Evolutionary conservation across 2,888 invertebrate genomes (phyloP), one percentile per base, ranked within the genome.

Genomic region (Leucophenga montana): DNA sequence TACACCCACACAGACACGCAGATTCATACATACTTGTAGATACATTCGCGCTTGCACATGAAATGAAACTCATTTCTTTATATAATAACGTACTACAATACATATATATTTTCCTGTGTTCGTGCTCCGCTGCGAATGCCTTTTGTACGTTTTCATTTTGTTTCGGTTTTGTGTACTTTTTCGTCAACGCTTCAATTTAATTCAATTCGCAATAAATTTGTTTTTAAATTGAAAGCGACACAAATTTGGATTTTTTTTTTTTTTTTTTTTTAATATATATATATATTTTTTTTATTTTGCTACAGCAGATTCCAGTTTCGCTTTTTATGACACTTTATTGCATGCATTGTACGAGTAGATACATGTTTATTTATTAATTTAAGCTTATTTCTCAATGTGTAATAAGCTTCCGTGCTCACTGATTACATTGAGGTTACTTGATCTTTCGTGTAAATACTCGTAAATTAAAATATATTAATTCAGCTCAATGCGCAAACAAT

Each of bases 161-260:
- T 11, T 72, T 61, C 27, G 31, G 64, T 59, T 66, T 27, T 57
- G 39, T 44, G 66, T 62, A 50, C 8, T 18, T 62, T 84, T 81
- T 81, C 78, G 79, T 81, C 46, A 64, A 83, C 84, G 78, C 82
- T 84, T 83, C 82, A 82, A 82, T 82, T 82, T 75, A 82, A 82
- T 84, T 82, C 74, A 84, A 84, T 84, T 82, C 84, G 79, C 81
- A 79, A 80, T 84, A 78, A 81, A 84, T 84, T 84, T 79, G 77
- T 82, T 76, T 76, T 76, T 73, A 71, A 77, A 78, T 80, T 80
- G 80, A 78, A 68, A 59, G 57, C 71, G 75, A 73, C 74, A 75
- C 72, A 72, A 69, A 65, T 72, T 68, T n/a, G n/a, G n/a, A n/a
- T n/a, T n/a, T n/a, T n/a, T n/a, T n/a, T n/a, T n/a, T n/a, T n/a